Base-by-base conservation (phyloP, 2,113 vertebrate species). In the Strigops habroptila region DNA sequence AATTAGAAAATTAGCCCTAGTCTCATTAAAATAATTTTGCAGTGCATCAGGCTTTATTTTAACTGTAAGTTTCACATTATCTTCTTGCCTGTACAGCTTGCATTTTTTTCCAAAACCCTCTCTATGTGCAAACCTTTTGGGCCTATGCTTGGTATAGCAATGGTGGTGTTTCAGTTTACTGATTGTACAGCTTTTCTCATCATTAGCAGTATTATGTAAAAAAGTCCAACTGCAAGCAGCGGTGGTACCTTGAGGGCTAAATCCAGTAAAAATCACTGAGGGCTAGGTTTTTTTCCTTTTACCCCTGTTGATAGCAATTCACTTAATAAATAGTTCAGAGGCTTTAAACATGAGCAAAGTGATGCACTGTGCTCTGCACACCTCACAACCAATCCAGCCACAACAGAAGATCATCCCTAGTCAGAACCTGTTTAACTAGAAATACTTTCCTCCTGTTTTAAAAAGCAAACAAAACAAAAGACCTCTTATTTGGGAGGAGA, bases 21-120 rank as follows among this genome's bases (percentile, higher is more conserved):
- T 86, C 91, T 93, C 78, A 94, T 97, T 97, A 97, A 97, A 97
- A 96, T 83, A 93, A 89, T 93, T 97, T 92, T 95, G 88, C 95
- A 86, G 87, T 95, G 82, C 82, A 91, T 96, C 93, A 95, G 59
- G 82, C 60, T 95, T 91, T 93, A 94, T 93, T 97, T 95, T 86
- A 92, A 88, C 70, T 77, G 27, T n/a, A 93, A 82, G 80, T 77
- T 88, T 93, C 49, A 69, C 82, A 59, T 94, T 91, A 95, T 92
- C 91, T 93, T 92, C 79, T 67, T 63, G 88, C 64, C 73, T 69
- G 77, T 28, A 82, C 63, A 86, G 43, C 18, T 86, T 41, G 75
- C 4, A 4, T 59, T 85, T 73, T 79, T 82, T 31, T 27, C 22
- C 27, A 14, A 82, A 86, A 69, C 7, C 5, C 18, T 51, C 17